Evolutionary conservation across 1,140 invertebrate genomes (phyloP).

Genomic region (Drosophila auraria): DNA sequence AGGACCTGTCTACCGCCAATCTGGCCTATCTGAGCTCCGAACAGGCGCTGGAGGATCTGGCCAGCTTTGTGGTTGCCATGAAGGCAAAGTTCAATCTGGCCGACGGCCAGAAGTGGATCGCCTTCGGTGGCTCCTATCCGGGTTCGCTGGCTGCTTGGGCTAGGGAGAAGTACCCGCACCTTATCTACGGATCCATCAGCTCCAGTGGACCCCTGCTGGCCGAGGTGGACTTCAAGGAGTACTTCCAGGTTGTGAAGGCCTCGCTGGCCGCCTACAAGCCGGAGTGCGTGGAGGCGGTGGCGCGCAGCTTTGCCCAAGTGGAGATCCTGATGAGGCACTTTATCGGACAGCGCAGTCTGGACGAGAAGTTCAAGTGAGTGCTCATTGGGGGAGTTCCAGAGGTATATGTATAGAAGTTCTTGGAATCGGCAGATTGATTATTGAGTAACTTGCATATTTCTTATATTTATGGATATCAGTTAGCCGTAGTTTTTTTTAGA

Average conservation of each 20-base stretch:
- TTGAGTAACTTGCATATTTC: neutral
- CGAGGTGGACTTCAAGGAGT: constrained; percentile 93
- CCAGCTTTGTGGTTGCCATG: constrained; percentile 91
- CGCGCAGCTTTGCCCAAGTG: constrained; percentile 88
- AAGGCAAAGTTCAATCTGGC: constrained; percentile 88
- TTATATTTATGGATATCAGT: neutral
- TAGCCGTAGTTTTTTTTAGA: neutral
- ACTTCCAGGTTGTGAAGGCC: constrained; percentile 90
- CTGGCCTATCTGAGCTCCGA: constrained; percentile 92
- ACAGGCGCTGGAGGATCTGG: constrained; percentile 95
- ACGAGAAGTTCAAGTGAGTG: constrained; percentile 89
- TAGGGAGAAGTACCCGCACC: constrained; percentile 94
- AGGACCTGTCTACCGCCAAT: constrained; percentile 89
- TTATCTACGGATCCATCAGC: constrained; percentile 94
- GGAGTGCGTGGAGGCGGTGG: constrained; percentile 88
- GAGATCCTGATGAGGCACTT: constrained; percentile 87
- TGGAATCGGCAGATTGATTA: neutral
- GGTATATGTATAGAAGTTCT: neutral
- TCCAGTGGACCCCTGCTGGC: constrained; percentile 94
- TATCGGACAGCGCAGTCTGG: constrained; percentile 88
- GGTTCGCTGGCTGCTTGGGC: constrained; percentile 96
- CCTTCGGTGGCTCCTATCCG: constrained; percentile 97
- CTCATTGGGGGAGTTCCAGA: neutral
- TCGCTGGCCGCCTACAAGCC: constrained; percentile 88
- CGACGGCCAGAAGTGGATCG: constrained; percentile 92